phyloP scores from a whole-genome alignment of 2,888 invertebrate species.

The Harpalus rufipes region DNA sequence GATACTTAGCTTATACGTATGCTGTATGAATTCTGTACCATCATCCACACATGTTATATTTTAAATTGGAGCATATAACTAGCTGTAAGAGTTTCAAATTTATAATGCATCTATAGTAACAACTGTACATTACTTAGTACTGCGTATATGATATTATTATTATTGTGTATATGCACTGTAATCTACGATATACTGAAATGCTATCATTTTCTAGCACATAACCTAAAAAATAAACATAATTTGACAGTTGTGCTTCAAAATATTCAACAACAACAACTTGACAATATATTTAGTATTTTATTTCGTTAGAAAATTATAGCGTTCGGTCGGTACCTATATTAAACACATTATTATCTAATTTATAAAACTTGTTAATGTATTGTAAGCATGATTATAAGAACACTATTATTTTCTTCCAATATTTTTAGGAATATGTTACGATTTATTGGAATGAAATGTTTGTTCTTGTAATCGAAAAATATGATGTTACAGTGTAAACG shows the following conservation, averaged over 20 bases:
- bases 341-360: neutral
- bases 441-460: neutral
- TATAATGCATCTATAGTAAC: neutral
- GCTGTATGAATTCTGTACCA: constrained; percentile 20
- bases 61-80: neutral
- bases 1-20: neutral
- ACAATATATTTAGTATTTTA: too few relatives aligned
- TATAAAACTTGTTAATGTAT: neutral
- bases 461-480: neutral
- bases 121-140: neutral
- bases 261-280: too few relatives aligned
- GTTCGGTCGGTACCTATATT: neutral
- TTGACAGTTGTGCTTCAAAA: too few relatives aligned
- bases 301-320: neutral
- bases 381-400: neutral
- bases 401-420: too few relatives aligned
- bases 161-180: neutral
- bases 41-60: neutral
- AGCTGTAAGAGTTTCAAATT: neutral
- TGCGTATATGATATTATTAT: neutral
- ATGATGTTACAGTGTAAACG: neutral
- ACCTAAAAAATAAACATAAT: too few relatives aligned
- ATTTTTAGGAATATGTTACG: too few relatives aligned
- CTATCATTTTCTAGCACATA: neutral
- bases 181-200: neutral